These are phyloP conservation scores for Latrodectus elegans DNA, from an alignment of 2,888 invertebrate genomes.

Conservation along the genomic window DNA sequence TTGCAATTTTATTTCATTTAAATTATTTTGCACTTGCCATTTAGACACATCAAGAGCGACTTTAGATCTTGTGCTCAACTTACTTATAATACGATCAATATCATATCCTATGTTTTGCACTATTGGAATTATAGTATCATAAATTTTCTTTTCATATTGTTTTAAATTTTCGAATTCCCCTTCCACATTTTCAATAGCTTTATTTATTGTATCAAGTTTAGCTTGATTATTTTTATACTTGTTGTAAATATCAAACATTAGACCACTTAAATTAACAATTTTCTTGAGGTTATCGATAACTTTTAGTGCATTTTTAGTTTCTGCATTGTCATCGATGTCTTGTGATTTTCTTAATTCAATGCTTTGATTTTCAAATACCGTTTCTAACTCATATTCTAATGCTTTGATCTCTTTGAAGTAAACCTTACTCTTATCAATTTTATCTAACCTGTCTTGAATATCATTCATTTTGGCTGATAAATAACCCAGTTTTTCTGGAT, in stretches of 20 bases:
- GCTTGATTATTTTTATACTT: slow-evolving; percentile 1
- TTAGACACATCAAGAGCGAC: slow-evolving; percentile 10
- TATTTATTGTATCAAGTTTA: not conserved
- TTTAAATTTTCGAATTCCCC: not conserved
- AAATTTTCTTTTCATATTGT: slow-evolving; percentile 26
- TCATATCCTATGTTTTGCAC: slow-evolving; percentile 6
- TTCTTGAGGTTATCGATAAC: not conserved
- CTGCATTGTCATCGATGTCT: not conserved
- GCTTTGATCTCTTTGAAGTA: not conserved
- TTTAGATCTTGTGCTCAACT: slow-evolving; percentile 3
- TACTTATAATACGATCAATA: not conserved
- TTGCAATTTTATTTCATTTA: slow-evolving; percentile 10
- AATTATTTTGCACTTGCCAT: slow-evolving; percentile 17
- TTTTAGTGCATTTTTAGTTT: not conserved
- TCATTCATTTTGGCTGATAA: not conserved
- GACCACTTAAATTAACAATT: not conserved
- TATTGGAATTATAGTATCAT: slow-evolving; percentile 4
- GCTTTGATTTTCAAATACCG: not conserved
- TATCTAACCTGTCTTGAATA: not conserved
- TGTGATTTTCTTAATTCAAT: not conserved
- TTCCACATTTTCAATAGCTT: not conserved
- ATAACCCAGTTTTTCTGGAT: slow-evolving; percentile 5
- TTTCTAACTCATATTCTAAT: slow-evolving; percentile 19
- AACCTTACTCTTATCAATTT: not conserved
- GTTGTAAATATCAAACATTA: not conserved